Conservation (phyloP, 2,888 invertebrate species). For the Perdita meconis region DNA sequence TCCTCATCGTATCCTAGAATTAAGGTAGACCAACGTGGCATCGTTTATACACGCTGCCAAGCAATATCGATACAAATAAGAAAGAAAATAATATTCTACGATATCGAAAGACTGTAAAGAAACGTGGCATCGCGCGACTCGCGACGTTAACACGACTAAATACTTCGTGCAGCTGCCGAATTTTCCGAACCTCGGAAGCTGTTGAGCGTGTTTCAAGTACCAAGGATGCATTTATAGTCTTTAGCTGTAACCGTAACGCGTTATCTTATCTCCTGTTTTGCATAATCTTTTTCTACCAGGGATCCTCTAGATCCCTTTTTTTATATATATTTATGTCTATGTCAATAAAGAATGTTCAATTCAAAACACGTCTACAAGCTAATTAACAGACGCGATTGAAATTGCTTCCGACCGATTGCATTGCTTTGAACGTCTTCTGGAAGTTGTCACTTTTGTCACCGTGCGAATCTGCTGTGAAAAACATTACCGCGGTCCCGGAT, state of each 20-base stretch:
- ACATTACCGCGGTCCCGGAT: neutral
- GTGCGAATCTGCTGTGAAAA: neutral
- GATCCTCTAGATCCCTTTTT: slow-evolving; percentile 24
- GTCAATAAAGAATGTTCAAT: slow-evolving; percentile 51
- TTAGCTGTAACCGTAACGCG: slow-evolving; percentile 46
- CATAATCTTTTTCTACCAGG: slow-evolving; percentile 44
- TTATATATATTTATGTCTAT: slow-evolving; percentile 61
- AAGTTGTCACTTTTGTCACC: neutral
- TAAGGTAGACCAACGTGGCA: slow-evolving; percentile 4
- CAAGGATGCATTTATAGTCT: slow-evolving; percentile 70
- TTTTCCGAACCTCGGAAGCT: neutral
- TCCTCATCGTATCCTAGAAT: slow-evolving; percentile 11
- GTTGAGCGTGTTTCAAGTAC: slow-evolving; percentile 57
- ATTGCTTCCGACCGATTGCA: too few relatives aligned
- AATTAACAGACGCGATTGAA: too few relatives aligned
- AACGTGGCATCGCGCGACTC: slow-evolving; percentile 12
- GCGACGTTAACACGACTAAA: slow-evolving; percentile 1
- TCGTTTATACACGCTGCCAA: neutral
- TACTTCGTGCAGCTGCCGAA: slow-evolving; percentile 34
- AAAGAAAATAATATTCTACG: neutral
- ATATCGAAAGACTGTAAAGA: slow-evolving; percentile 35
- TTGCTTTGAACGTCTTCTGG: neutral
- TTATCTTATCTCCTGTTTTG: slow-evolving; percentile 30
- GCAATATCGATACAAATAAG: neutral
- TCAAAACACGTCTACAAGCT: too few relatives aligned